These are phyloP conservation scores for Drosophila kepulauana DNA, from an alignment of 1,140 invertebrate species.

Conservation along the genomic window DNA sequence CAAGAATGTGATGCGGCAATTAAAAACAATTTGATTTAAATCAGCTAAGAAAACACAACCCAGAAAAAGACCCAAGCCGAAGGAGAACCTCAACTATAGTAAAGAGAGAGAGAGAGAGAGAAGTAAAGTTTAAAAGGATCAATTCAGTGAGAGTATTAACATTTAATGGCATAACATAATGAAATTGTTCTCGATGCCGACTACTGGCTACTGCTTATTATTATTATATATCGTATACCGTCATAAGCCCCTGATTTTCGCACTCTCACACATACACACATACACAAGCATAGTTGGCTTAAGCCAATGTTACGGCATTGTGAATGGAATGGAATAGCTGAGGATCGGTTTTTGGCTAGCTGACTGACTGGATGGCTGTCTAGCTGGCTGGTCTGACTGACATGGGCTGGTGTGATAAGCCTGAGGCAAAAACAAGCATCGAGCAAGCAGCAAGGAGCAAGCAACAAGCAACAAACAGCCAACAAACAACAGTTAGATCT, in stretches of 20 bases:
- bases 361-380: background rate
- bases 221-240: slow-evolving; percentile 16
- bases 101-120: background rate
- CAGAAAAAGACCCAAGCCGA: slow-evolving; percentile 1
- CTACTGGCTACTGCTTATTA: slow-evolving; percentile 33
- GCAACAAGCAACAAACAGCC: background rate
- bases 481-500: slow-evolving; percentile 2
- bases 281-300: slow-evolving; percentile 33
- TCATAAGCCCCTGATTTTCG: slow-evolving; percentile 74
- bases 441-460: background rate
- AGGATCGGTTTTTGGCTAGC: slow-evolving; percentile 17
- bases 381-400: background rate
- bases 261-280: slow-evolving; percentile 16
- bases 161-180: slow-evolving; percentile 81
- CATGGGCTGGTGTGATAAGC: slow-evolving; percentile 57
- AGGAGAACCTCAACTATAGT: background rate
- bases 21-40: slow-evolving; percentile 83
- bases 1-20: slow-evolving; percentile 66
- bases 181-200: slow-evolving; percentile 64
- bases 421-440: slow-evolving; percentile 60
- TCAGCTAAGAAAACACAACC: slow-evolving; percentile 71
- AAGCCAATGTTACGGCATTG: slow-evolving; percentile 84
- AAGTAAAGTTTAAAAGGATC: slow-evolving; percentile 44
- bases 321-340: slow-evolving; percentile 33
- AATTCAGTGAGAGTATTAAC: slow-evolving; percentile 55